Conservation (phyloP, 2,888 invertebrate species). For the Agrotis segetum region DNA sequence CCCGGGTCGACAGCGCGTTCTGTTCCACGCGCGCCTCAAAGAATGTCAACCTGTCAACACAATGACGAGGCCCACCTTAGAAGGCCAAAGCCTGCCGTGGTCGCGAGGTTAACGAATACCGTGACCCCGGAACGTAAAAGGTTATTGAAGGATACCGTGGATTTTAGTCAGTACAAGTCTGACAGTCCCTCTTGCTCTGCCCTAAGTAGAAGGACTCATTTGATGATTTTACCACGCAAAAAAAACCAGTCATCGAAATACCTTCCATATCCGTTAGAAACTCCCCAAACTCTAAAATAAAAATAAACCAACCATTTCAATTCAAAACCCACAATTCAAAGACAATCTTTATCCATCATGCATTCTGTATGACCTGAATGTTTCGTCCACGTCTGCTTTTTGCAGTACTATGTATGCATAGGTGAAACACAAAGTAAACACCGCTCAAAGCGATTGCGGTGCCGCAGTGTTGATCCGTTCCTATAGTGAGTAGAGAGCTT, state of each 20-base stretch:
- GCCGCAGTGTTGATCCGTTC: slow-evolving; percentile 44
- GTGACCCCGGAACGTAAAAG: too few species aligned
- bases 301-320: neutral
- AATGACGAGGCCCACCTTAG: too few species aligned
- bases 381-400: slow-evolving; percentile 44
- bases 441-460: slow-evolving; percentile 53
- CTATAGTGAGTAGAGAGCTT: slow-evolving; percentile 11
- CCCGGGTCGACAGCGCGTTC: too few species aligned
- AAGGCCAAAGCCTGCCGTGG: too few species aligned
- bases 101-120: too few species aligned
- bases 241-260: neutral
- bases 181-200: too few species aligned
- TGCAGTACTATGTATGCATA: slow-evolving; percentile 47
- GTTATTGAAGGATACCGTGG: too few species aligned
- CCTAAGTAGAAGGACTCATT: too few species aligned
- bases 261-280: neutral
- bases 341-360: slow-evolving; percentile 32
- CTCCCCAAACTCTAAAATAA: neutral
- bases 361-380: slow-evolving; percentile 44
- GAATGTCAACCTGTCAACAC: too few species aligned
- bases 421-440: slow-evolving; percentile 56
- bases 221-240: too few species aligned
- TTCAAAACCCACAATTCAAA: slow-evolving; percentile 37
- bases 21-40: too few species aligned
- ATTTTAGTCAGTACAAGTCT: too few species aligned